Conservation (phyloP, 2,888 invertebrate species). For the Heliconius hortense region DNA sequence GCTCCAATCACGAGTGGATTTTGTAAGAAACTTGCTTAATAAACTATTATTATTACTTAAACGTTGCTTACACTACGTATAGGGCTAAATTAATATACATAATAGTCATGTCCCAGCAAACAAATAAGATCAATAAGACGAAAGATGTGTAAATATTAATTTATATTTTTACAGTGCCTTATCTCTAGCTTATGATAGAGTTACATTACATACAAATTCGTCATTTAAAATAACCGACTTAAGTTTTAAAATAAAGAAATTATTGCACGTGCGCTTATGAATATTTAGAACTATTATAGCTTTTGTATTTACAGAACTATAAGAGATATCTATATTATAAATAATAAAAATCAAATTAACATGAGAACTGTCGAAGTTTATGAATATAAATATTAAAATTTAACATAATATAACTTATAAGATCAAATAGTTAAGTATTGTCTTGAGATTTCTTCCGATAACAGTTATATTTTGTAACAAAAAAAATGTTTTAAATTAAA, state of each 20-base stretch:
- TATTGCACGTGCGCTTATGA: slow-evolving; percentile 6
- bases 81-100: background rate
- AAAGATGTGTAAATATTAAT: background rate
- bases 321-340: background rate
- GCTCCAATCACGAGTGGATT: too few relatives aligned
- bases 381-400: background rate
- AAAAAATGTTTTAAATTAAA: background rate
- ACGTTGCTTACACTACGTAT: slow-evolving; percentile 1
- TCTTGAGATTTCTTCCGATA: background rate
- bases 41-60: too few relatives aligned
- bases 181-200: background rate
- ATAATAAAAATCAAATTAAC: background rate
- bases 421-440: background rate
- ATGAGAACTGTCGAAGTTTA: background rate
- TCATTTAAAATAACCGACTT: background rate
- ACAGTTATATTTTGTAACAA: too few relatives aligned
- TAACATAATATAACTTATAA: background rate
- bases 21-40: too few relatives aligned
- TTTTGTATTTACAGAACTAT: background rate
- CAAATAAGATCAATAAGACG: background rate
- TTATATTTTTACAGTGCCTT: background rate
- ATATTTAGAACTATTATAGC: background rate
- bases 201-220: background rate
- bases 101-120: background rate
- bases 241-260: background rate